phyloP scores from a whole-genome alignment of 2,113 vertebrate genomes.

The Chloropsis cyanopogon region DNA sequence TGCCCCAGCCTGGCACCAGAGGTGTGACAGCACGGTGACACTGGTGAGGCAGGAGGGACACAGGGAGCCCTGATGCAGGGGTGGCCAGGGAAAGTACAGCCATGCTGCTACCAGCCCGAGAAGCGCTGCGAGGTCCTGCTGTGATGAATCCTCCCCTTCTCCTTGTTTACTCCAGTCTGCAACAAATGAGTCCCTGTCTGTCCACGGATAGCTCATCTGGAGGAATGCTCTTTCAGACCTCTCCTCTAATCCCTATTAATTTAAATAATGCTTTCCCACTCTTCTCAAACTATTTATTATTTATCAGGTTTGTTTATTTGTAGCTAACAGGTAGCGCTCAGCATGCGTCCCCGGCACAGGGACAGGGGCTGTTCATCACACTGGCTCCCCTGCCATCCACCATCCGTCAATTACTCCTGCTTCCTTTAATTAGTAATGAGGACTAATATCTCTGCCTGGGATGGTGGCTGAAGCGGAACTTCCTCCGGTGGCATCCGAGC shows the following conservation, averaged over 20 bases:
- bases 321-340: slow-evolving; percentile 92
- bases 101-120: neutral
- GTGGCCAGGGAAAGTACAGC: neutral
- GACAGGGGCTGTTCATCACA: slow-evolving; percentile 90
- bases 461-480: slow-evolving; percentile 62
- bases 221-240: slow-evolving; percentile 73
- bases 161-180: slow-evolving; percentile 64
- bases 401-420: slow-evolving; percentile 80
- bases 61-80: neutral
- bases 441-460: slow-evolving; percentile 83
- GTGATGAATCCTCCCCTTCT: slow-evolving; percentile 54
- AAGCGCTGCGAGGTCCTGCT: neutral
- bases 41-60: neutral
- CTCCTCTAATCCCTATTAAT: slow-evolving; percentile 95
- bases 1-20: neutral
- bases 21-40: neutral
- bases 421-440: slow-evolving; percentile 97
- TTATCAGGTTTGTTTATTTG: slow-evolving; percentile 97
- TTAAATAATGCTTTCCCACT: slow-evolving; percentile 86
- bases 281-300: slow-evolving; percentile 92
- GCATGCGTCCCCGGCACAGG: slow-evolving; percentile 74
- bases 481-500: slow-evolving; percentile 57
- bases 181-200: slow-evolving; percentile 73
- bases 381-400: slow-evolving; percentile 61
- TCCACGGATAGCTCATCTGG: slow-evolving; percentile 61